These are phyloP conservation scores for Enteromius anoplus DNA, from an alignment of 2,797 vertebrate genomes.

Conservation along the genomic window DNA sequence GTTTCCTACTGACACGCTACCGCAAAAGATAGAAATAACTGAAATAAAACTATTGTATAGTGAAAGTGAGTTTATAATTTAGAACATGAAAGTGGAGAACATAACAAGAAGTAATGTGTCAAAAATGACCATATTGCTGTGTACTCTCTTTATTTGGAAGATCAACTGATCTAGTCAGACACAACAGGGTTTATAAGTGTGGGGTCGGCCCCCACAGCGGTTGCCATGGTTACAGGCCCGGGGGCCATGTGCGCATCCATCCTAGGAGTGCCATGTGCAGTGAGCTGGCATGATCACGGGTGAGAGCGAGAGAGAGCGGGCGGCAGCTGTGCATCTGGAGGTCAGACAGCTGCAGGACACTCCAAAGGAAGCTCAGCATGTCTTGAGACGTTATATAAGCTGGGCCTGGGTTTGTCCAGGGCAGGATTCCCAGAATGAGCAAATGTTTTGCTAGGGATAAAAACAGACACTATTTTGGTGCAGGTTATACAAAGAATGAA, in stretches of 20 bases:
- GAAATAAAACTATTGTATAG: too few species aligned
- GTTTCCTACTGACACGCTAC: too few species aligned
- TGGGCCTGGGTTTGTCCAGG: conserved; percentile 20
- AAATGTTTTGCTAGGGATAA: conserved; percentile 43
- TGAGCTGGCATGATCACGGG: conserved; percentile 51
- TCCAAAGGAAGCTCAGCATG: conserved; percentile 19
- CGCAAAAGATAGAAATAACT: too few species aligned
- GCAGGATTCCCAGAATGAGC: conserved; percentile 33
- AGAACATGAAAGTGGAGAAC: background rate
- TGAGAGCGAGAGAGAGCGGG: conserved; percentile 43
- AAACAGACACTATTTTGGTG: conserved; percentile 56
- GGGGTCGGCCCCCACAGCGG: conserved; percentile 65
- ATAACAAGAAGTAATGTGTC: background rate
- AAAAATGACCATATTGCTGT: background rate
- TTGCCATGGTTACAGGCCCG: conserved; percentile 69
- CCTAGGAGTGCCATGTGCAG: conserved; percentile 65
- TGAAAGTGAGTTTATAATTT: too few species aligned
- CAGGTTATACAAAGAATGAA: conserved; percentile 43
- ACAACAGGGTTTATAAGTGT: conserved; percentile 57
- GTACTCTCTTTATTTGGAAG: conserved; percentile 12
- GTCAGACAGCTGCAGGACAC: conserved; percentile 29
- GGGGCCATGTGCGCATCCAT: conserved; percentile 65
- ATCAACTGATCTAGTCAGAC: conserved; percentile 56
- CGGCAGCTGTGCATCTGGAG: conserved; percentile 69
- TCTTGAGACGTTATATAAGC: conserved; percentile 27